These are phyloP conservation scores for Bhutanitis thaidina DNA, from an alignment of 2,888 invertebrate species.

Conservation along the genomic window DNA sequence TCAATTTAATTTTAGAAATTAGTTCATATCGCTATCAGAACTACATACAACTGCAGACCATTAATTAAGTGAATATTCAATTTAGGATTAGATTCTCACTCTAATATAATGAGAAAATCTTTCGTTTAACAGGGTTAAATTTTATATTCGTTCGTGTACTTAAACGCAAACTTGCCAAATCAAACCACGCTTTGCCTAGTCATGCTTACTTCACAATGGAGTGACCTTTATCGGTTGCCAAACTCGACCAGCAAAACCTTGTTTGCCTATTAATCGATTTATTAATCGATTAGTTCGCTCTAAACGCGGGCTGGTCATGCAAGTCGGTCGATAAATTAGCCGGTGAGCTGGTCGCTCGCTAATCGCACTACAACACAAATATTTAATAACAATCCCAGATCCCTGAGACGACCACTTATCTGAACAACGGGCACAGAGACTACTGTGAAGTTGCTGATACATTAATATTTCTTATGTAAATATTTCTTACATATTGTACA, in stretches of 20 bases:
- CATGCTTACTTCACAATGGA: conserved; percentile 11
- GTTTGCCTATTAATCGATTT: conserved; percentile 35
- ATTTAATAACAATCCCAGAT: conserved; percentile 79
- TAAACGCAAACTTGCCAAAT: conserved; percentile 1
- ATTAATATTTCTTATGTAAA: no score
- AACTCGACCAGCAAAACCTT: conserved; percentile 24
- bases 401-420: conserved; percentile 75
- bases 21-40: no score
- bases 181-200: neutral
- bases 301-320: conserved; percentile 27
- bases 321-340: conserved; percentile 64
- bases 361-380: conserved; percentile 78
- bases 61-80: no score
- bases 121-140: no score
- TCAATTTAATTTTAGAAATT: no score
- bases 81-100: no score
- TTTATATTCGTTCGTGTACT: no score
- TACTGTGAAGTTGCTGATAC: conserved; percentile 18
- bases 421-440: conserved; percentile 48
- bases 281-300: conserved; percentile 31
- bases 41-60: no score
- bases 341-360: conserved; percentile 63
- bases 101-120: no score
- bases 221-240: conserved; percentile 16
- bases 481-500: no score